Base-by-base conservation (phyloP, 2,888 invertebrate genomes). In the Nephrotoma flavescens region DNA sequence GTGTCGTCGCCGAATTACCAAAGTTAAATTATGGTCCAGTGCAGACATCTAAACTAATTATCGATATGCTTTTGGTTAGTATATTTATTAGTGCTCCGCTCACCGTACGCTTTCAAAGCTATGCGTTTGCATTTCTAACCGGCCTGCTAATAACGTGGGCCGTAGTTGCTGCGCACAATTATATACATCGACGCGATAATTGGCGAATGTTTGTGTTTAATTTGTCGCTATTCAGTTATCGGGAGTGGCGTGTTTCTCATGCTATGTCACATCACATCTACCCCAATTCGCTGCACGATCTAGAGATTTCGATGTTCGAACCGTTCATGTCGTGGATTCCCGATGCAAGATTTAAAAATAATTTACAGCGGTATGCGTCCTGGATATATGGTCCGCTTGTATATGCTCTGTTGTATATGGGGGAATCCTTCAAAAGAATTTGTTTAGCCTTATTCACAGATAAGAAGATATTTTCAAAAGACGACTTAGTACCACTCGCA, bases 121-220 rank as follows among this genome's bases (percentile, higher is more conserved):
- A 89, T 0, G 88, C 91, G 31, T 88, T 89, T 0, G 87, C 90
- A 83, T 86, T 90, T 6, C 83, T 94, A 42, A 93, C 94, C 31
- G 95, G 94, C 0, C 86, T 93, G 2, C 91, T 93, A 2, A 90
- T 96, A 1, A 92, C 93, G 0, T 93, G 94, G 92, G 92, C 94
- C 0, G 91, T 93, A 0, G 93, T 95, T 11, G 92, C 93, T 2
- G 93, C 95, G 0, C 97, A 97, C 90, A 97, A 96, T 90, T 97
- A 94, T 89, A 94, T 96, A 89, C 97, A 97, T 89, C 93, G 94
- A 89, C 94, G 92, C 87, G 94, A 96, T 87, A 96, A 95, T 90
- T 96, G 95, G 93, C 93, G 96, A 87, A 96, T 96, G 95, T 95
- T 95, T 89, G 94, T 95, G 87, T 95, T 96, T 89, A 95, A 96